Conservation (phyloP, 2,113 vertebrate species). For the Lethenteron camtschaticum region DNA sequence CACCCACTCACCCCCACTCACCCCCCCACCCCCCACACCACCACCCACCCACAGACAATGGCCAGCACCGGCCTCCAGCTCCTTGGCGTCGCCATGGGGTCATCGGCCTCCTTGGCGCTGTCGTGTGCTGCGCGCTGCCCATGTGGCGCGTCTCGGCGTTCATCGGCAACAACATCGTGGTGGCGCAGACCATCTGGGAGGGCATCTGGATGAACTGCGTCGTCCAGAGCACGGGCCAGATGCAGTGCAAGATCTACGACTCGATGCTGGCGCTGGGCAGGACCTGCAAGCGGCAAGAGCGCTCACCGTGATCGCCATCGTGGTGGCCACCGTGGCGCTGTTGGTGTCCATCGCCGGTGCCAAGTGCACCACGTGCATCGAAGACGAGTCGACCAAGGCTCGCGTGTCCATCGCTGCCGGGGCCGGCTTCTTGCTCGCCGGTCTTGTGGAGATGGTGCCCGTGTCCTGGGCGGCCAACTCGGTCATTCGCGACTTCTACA, state of each 20-base stretch:
- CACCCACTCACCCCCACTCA: too few relatives aligned
- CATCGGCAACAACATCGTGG: slow-evolving; percentile 54
- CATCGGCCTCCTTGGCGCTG: slow-evolving; percentile 23
- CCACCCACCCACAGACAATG: slow-evolving; percentile 18
- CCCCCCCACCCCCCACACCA: too few relatives aligned
- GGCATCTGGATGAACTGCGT: slow-evolving; percentile 87
- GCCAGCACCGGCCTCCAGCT: slow-evolving; percentile 25
- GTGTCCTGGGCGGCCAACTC: slow-evolving; percentile 59
- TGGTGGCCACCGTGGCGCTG: slow-evolving; percentile 42
- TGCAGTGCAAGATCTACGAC: slow-evolving; percentile 52
- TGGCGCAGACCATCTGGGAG: slow-evolving; percentile 55
- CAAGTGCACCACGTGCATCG: slow-evolving; percentile 62
- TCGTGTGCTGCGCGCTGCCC: slow-evolving; percentile 26
- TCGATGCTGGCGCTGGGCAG: slow-evolving; percentile 22
- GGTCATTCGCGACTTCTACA: slow-evolving; percentile 63
- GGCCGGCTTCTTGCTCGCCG: slow-evolving; percentile 41
- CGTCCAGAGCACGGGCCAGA: slow-evolving; percentile 62
- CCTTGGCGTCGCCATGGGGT: slow-evolving; percentile 23
- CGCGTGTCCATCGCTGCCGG: slow-evolving; percentile 48
- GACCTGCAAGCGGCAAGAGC: slow-evolving; percentile 32
- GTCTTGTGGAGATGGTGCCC: slow-evolving; percentile 42
- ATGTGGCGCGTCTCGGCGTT: slow-evolving; percentile 28
- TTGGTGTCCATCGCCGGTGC: slow-evolving; percentile 54
- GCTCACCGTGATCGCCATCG: slow-evolving; percentile 28
- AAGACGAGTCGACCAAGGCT: slow-evolving; percentile 43